Evolutionary conservation across 2,888 invertebrate genomes (phyloP), one percentile per base, ranked within the genome.

Genomic region (Charanyca ferruginea): DNA sequence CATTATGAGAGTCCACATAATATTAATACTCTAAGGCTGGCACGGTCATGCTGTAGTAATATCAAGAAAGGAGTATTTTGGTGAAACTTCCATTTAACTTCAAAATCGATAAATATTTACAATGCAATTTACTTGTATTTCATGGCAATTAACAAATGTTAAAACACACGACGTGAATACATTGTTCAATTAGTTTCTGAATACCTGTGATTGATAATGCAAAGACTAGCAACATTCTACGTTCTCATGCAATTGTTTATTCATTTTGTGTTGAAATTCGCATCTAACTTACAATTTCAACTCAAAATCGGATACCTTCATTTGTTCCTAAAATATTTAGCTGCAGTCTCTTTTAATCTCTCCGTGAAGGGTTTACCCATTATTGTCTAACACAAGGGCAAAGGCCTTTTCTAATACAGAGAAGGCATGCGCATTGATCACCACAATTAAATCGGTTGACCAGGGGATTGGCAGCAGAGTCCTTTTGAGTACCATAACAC

Each of bases 111-210:
- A 57, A 65, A 47, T 47, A 53, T 49, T 61, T 18, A 11, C n/a
- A 13, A n/a, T 20, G 25, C 9, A 35, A 66, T 70, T 75, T 18
- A 28, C 8, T 47, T 54, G 57, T 54, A 9, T 63, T 64, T 53
- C 66, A 59, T 45, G 72, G 41, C 75, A 75, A 75, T 75, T 75
- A 75, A 66, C 71, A 62, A 49, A 71, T 62, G 71, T 59, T 59
- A 62, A 57, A 75, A 47, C 44, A 59, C 74, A 75, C 75, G 75
- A 71, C 49, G 47, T 66, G 66, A 66, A 54, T 58, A 66, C 61
- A 66, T 74, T 71, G 58, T 71, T 62, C 75, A 75, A 71, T 75
- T 75, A 75, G 75, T 66, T 55, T 20, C 18, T 23, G 51, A 70
- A 61, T 77, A 77, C 59, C 66, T 66, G 71, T 75, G 75, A 78